Evolutionary conservation across 2,888 invertebrate species (phyloP), one percentile per base, ranked within the genome.

Genomic region (Apodemia zela): DNA sequence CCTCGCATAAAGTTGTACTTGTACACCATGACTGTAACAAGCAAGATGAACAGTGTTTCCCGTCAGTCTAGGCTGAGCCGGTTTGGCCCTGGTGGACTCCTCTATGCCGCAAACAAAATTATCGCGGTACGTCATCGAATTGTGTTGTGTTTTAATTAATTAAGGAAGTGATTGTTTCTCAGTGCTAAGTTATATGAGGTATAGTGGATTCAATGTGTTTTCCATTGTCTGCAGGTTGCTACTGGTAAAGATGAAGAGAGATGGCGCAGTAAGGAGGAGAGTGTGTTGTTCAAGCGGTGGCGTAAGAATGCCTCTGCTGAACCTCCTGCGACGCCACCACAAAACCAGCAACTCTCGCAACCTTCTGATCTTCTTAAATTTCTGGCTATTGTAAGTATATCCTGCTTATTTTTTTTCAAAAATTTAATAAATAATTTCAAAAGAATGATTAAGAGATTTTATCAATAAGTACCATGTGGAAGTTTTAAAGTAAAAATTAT

Each of bases 321-420:
- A 65, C 65, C 84, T 57, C 70, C 80, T 60, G 75, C 83, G 45
- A 71, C 79, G 58, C 73, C 86, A 10, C 63, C 69, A 15, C 65
- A 21, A 15, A 54, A 25, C 29, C 54, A 72, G 25, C 73, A 81
- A 21, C 73, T 79, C 2, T 75, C 85, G 64, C 89, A 88, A 74
- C 84, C 92, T 64, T 92, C 92, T 60, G 92, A 92, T 57, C 76
- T 92, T 72, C 93, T 96, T 72, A 96, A 96, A 87, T 95, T 95
- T 82, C 88, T 96, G 83, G 96, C 96, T 76, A 94, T 96, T 93
- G 96, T 96, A 94, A 95, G 95, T 95, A 86, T 73, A 58, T 47
- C 58, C 25, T 51, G 42, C 11, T 4, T 42, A 51, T 35, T 5
- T 10, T 42, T 42, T 42, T 38, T 35, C 11, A 38, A 38, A 11